Evolutionary conservation across 2,888 invertebrate genomes (phyloP).

Genomic region (Chesias legatella): DNA sequence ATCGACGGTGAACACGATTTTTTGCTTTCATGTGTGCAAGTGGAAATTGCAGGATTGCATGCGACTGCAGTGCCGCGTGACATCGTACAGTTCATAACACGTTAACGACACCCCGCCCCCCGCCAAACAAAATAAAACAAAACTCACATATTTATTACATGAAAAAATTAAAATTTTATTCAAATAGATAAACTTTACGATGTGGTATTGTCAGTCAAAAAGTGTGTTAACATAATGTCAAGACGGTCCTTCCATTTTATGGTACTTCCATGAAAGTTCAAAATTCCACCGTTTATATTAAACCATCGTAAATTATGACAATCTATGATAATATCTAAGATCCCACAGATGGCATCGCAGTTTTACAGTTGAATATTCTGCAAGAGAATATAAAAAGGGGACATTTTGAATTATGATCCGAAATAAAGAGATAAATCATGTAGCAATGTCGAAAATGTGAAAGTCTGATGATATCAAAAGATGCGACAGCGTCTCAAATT

Average conservation of each 20-base stretch:
- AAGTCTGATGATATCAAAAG: too few species aligned
- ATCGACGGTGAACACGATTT: slow-evolving; percentile 7
- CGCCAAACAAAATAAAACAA: slow-evolving; percentile 31
- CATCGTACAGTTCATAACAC: slow-evolving; percentile 42
- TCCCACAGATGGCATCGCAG: too few species aligned
- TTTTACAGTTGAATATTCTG: too few species aligned
- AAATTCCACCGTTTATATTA: background rate
- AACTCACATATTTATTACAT: slow-evolving; percentile 6
- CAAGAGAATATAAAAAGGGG: too few species aligned
- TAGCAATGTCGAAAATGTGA: too few species aligned
- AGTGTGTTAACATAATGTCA: background rate
- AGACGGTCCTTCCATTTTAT: background rate
- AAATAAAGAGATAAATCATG: too few species aligned
- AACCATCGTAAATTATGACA: too few species aligned
- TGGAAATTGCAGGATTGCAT: slow-evolving; percentile 56
- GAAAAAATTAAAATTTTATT: background rate
- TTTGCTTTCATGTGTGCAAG: slow-evolving; percentile 27
- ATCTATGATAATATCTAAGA: too few species aligned
- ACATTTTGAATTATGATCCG: too few species aligned
- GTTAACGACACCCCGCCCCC: slow-evolving; percentile 38
- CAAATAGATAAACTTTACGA: too few species aligned
- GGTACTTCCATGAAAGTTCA: background rate
- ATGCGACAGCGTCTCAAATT: too few species aligned
- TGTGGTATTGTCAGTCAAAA: background rate
- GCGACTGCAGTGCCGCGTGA: slow-evolving; percentile 46